phyloP scores from a whole-genome alignment of 2,113 vertebrate genomes.

The Vulpes vulpes region DNA sequence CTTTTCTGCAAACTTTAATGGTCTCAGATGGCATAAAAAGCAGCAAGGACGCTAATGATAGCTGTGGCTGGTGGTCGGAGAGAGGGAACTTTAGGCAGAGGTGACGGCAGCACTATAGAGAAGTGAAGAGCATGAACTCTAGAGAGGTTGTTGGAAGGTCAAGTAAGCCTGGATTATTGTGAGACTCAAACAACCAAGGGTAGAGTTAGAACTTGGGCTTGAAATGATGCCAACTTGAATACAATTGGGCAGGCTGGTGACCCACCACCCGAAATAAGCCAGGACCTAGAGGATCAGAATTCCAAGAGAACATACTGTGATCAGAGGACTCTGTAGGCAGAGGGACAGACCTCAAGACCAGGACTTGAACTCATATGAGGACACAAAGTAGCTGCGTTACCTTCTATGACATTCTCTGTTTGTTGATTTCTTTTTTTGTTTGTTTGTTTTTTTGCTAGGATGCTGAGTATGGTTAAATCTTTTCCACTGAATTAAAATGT shows the following conservation, averaged over 20 bases:
- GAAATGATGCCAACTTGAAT: neutral
- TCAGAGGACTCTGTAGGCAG: neutral
- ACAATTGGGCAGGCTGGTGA: neutral
- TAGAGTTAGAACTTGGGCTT: neutral
- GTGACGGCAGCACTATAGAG: rapidly evolving
- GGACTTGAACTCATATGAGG: neutral
- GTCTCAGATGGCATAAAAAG: neutral
- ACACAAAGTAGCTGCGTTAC: neutral
- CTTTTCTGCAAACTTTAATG: neutral
- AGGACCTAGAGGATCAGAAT: neutral
- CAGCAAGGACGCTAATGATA: neutral
- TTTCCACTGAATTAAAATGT: neutral
- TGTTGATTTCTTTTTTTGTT: neutral
- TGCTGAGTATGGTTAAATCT: neutral
- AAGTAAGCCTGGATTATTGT: neutral
- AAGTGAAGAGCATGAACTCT: neutral
- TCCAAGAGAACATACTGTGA: neutral
- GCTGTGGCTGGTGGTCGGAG: neutral
- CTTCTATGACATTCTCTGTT: neutral
- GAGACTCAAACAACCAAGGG: neutral
- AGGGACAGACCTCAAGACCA: neutral
- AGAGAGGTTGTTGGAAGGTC: neutral
- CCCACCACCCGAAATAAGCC: neutral
- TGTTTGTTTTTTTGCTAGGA: neutral
- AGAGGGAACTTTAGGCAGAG: neutral